phyloP scores from a whole-genome alignment of 2,113 vertebrate genomes.

The Thamnaconus septentrionalis region DNA sequence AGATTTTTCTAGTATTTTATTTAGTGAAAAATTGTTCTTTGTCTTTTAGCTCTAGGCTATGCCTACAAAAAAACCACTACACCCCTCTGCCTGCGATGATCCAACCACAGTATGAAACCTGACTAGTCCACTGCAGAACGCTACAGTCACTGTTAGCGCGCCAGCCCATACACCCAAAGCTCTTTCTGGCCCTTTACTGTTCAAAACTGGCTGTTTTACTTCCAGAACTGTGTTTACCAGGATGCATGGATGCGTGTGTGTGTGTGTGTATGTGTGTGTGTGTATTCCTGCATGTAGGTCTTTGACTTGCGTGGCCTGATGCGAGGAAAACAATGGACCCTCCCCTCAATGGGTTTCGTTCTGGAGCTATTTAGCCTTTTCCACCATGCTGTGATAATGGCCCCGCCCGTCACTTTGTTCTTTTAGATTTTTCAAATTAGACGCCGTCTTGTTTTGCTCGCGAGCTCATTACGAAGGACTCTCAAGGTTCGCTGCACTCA shows the following conservation, averaged over 20 bases:
- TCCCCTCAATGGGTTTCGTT: conserved; percentile 71
- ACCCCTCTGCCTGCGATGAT: conserved; percentile 13
- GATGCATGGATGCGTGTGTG: conserved; percentile 4
- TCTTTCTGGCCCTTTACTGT: conserved; percentile 43
- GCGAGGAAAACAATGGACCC: conserved; percentile 60
- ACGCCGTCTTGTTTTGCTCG: conserved; percentile 22
- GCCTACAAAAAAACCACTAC: conserved; percentile 10
- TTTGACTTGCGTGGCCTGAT: conserved; percentile 39
- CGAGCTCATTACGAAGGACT: conserved; percentile 8
- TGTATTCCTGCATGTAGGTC: conserved; percentile 15
- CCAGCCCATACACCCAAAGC: conserved; percentile 23
- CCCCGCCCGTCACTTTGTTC: conserved; percentile 30
- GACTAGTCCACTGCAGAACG: conserved; percentile 24
- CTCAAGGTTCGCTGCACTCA: neutral
- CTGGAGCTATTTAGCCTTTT: conserved; percentile 68
- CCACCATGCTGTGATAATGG: conserved; percentile 53
- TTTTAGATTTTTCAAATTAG: conserved; percentile 32
- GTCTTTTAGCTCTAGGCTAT: conserved; percentile 7
- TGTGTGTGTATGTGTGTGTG: conserved; percentile 8
- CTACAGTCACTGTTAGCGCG: conserved; percentile 28
- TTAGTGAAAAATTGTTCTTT: neutral
- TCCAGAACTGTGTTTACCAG: conserved; percentile 56
- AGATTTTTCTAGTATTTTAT: no score
- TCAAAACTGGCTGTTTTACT: conserved; percentile 48
- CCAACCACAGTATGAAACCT: conserved; percentile 24